Base-by-base conservation (phyloP, 2,797 vertebrate species). In the Rhinatrema bivittatum region DNA sequence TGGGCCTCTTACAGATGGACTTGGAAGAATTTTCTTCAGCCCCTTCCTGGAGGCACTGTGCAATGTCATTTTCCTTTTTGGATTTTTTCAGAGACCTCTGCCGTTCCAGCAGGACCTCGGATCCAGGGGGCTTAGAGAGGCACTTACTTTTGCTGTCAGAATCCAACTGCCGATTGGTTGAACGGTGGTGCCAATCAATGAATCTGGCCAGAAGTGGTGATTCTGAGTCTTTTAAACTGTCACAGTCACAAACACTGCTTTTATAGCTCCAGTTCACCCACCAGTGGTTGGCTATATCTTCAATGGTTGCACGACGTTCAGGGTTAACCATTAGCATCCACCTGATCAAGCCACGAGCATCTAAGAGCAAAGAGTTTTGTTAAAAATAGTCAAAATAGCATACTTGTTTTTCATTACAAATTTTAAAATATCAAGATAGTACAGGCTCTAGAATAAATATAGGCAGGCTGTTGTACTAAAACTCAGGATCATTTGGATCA, bases 321-420 rank as follows among this genome's bases (percentile, higher is more conserved):
- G 96, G 94, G 71, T 98, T 98, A 58, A 98, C 96, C 94, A 98
- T 98, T 53, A 99, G 71, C 96, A 99, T 97, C 94, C 96, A 98
- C 39, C 94, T 88, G 50, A 99, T 99, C 62, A 99, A 84, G 59
- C 94, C 96, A 53, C 94, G 91, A 17, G 94, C 96, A 62, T 99
- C 96, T 99, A 36, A 0, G 7, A 37, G 42, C 6, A 29, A 37
- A 62, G 29, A 56, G 60, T 2, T 36, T 21, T 28, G 53, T 3
- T 25, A 0, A 35, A 50, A 21, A 21, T 27, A n/a, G 20, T 54
- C 34, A 45, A 11, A n/a, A 46, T 4, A 34, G 9, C 14, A 1
- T 6, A 15, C 13, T 7, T 24, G 17, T 50, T 25, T 24, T 7
- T 5, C 16, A 36, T 58, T 31, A 15, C 2, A 12, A 17, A 14